Percentiles rank a stretch among this genome's conserved stretches.
phyloP scores from a whole-genome alignment of 2,888 invertebrate species.

The Tiliacea citrago region DNA sequence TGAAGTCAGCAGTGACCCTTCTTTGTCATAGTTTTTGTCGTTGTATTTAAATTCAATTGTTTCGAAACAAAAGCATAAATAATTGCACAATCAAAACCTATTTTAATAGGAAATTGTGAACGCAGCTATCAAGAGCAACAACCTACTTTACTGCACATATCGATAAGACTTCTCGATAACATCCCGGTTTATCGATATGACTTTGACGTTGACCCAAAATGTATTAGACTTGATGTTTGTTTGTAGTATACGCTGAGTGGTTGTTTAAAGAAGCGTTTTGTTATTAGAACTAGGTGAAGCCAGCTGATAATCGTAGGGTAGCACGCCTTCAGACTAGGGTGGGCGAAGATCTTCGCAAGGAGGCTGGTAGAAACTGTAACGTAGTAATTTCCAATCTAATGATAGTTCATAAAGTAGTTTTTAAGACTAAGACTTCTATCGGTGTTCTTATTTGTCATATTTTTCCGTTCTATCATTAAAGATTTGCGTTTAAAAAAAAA shows the following conservation, averaged over 20 bases:
- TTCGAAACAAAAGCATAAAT: slow-evolving; percentile 22
- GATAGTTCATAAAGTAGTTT: too few species aligned
- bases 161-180: slow-evolving; percentile 59
- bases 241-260: slow-evolving; percentile 33
- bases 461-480: not conserved
- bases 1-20: not conserved
- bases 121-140: slow-evolving; percentile 63
- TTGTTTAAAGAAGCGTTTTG: not conserved
- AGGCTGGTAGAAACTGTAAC: too few species aligned
- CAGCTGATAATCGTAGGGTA: not conserved
- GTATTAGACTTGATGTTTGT: slow-evolving; percentile 24
- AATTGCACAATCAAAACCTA: slow-evolving; percentile 60
- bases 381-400: not conserved
- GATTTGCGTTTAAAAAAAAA: not conserved
- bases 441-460: too few species aligned
- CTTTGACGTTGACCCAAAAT: slow-evolving; percentile 66
- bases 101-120: slow-evolving; percentile 66
- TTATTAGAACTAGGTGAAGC: not conserved
- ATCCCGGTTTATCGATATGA: slow-evolving; percentile 44
- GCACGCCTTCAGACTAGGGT: not conserved
- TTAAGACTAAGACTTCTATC: too few species aligned
- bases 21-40: not conserved
- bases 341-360: not conserved
- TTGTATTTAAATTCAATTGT: slow-evolving; percentile 25
- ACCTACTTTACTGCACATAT: slow-evolving; percentile 68